These are phyloP conservation scores for Caenorhabditis parvicauda DNA, from an alignment of 2,888 invertebrate genomes.

Conservation along the genomic window DNA sequence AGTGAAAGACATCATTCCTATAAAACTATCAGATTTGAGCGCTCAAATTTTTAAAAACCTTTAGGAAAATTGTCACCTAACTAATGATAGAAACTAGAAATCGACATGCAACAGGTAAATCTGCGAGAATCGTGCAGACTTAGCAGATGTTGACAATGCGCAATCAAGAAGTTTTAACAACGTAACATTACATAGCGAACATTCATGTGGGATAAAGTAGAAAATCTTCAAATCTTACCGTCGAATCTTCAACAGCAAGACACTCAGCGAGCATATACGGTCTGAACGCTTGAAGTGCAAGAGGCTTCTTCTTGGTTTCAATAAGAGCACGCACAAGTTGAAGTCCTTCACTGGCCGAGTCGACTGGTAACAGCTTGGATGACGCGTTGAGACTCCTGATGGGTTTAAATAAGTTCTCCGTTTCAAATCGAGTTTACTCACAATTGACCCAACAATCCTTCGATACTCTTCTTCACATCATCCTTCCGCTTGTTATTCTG, in stretches of 20 bases:
- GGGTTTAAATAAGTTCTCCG: background rate
- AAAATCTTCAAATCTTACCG: conserved; percentile 9
- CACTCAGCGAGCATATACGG: conserved; percentile 82
- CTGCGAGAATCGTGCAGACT: background rate
- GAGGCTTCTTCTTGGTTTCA: conserved; percentile 76
- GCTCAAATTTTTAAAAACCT: background rate
- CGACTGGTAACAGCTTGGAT: conserved; percentile 77
- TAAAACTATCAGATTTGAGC: background rate
- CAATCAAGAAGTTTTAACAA: no score
- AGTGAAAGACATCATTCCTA: background rate
- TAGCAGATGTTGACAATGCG: no score
- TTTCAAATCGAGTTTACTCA: background rate
- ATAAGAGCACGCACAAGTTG: conserved; percentile 78
- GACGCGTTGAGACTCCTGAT: conserved; percentile 72
- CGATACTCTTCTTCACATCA: conserved; percentile 41
- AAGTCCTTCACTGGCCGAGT: conserved; percentile 71
- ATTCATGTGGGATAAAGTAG: no score
- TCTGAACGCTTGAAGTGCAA: conserved; percentile 77
- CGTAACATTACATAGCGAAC: no score
- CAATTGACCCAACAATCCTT: background rate
- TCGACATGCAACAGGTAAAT: no score
- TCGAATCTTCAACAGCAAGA: conserved; percentile 69
- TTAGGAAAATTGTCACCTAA: background rate
- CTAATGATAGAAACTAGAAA: no score
- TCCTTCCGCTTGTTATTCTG: conserved; percentile 49